Percentiles rank a stretch among this genome's conserved stretches.
Conservation (phyloP, 1,140 invertebrate species). For the Zaprionus kolodkinae region DNA sequence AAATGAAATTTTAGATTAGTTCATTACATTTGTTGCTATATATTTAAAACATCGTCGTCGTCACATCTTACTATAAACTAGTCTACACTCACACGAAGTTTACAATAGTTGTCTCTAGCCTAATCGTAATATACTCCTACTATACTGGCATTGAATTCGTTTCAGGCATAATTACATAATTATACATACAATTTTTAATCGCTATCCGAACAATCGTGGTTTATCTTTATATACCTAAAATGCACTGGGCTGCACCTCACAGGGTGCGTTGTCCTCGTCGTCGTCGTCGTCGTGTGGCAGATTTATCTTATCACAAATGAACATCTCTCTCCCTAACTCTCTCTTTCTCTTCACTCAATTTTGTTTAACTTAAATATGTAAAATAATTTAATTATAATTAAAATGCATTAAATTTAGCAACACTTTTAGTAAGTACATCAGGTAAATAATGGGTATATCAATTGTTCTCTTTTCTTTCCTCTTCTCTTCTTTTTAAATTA, state of each 20-base stretch:
- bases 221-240: slow-evolving; percentile 22
- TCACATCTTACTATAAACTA: slow-evolving; percentile 52
- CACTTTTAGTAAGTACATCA: slow-evolving; percentile 46
- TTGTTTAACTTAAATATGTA: slow-evolving; percentile 55
- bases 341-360: slow-evolving; percentile 40
- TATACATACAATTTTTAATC: slow-evolving; percentile 18
- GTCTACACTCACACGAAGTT: slow-evolving; percentile 37
- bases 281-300: slow-evolving; percentile 47
- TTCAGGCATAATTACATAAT: slow-evolving; percentile 46
- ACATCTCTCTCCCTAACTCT: slow-evolving; percentile 56
- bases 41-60: slow-evolving; percentile 52
- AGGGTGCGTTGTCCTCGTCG: slow-evolving; percentile 10
- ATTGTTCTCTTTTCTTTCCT: slow-evolving; percentile 37
- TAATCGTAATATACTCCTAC: slow-evolving; percentile 51
- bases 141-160: slow-evolving; percentile 71
- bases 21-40: slow-evolving; percentile 42
- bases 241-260: slow-evolving; percentile 24
- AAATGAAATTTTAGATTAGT: neutral
- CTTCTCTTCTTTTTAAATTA: slow-evolving; percentile 57
- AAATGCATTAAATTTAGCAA: slow-evolving; percentile 46
- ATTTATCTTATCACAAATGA: slow-evolving; percentile 73
- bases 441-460: slow-evolving; percentile 55
- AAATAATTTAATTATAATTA: slow-evolving; percentile 78
- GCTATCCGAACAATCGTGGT: neutral
- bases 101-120: slow-evolving; percentile 44